These are phyloP conservation scores for Epinephelus cyanopodus DNA, from an alignment of 2,113 vertebrate genomes.

Conservation along the genomic window DNA sequence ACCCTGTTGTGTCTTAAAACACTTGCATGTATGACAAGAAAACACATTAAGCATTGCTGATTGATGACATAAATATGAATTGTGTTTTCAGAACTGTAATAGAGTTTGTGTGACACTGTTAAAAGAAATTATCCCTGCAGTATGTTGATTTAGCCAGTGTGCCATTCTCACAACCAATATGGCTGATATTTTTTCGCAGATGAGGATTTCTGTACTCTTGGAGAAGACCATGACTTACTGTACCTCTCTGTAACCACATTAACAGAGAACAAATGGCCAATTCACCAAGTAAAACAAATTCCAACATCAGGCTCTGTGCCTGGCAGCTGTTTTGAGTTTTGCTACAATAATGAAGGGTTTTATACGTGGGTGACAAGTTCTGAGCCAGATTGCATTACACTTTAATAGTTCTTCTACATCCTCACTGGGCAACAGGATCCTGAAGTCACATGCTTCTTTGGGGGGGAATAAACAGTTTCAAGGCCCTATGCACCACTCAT, in stretches of 20 bases:
- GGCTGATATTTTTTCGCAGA: slow-evolving; percentile 12
- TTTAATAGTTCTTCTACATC: slow-evolving; percentile 34
- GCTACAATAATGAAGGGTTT: slow-evolving; percentile 61
- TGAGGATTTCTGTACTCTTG: slow-evolving; percentile 12
- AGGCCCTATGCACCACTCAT: background rate
- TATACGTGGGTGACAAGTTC: slow-evolving; percentile 61
- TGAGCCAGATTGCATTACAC: slow-evolving; percentile 38
- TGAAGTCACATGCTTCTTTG: slow-evolving; percentile 13
- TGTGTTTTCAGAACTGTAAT: background rate
- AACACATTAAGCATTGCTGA: background rate
- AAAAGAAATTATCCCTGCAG: background rate
- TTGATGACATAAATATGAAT: slow-evolving; percentile 1
- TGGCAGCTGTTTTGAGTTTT: slow-evolving; percentile 69
- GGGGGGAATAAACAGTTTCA: background rate
- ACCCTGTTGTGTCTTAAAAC: background rate
- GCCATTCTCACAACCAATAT: slow-evolving; percentile 15
- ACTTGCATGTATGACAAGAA: slow-evolving; percentile 7
- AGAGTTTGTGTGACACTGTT: slow-evolving; percentile 2
- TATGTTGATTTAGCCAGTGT: background rate
- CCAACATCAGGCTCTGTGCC: slow-evolving; percentile 39
- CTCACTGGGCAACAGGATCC: slow-evolving; percentile 10
- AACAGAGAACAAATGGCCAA: slow-evolving; percentile 62
- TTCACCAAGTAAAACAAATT: slow-evolving; percentile 53
- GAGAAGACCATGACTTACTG: slow-evolving; percentile 4
- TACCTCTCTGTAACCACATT: slow-evolving; percentile 23